Percentiles rank a stretch among this genome's conserved stretches.
Evolutionary conservation across 2,888 invertebrate genomes (phyloP).

Genomic region (Himalopsyche kuldschensis): DNA sequence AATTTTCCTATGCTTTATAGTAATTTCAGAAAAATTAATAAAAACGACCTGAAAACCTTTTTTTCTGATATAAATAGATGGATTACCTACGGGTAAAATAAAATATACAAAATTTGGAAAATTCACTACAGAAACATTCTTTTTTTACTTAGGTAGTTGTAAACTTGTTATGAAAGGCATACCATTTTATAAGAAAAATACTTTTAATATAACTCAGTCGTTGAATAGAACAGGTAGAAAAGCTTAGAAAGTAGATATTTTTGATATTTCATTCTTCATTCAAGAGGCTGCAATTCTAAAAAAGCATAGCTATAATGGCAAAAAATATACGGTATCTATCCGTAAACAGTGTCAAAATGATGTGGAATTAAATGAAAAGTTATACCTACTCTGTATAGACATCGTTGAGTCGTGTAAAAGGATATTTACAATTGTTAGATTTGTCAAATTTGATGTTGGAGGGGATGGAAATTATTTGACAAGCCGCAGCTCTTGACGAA

Average conservation of each 20-base stretch:
- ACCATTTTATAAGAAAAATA: not conserved
- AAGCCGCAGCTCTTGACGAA: not conserved
- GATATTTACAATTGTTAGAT: not conserved
- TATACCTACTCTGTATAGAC: not conserved
- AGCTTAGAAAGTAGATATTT: not conserved
- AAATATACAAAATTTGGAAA: not conserved
- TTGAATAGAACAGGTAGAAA: not conserved
- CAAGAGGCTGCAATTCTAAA: not conserved
- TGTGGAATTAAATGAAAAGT: not conserved
- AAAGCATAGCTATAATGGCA: not conserved
- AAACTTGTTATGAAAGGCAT: not conserved
- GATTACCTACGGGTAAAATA: not conserved
- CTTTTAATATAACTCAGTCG: not conserved
- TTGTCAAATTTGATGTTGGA: not conserved
- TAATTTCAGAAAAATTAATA: not conserved
- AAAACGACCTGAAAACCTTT: not conserved
- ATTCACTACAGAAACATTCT: not conserved
- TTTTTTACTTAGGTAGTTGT: not conserved
- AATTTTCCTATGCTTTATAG: not conserved
- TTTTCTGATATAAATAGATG: not conserved
- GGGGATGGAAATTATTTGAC: not conserved
- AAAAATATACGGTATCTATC: not conserved
- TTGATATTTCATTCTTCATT: not conserved
- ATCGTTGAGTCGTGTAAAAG: not conserved
- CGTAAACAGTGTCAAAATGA: conserved; percentile 1